These are phyloP conservation scores for Apodemus sylvaticus DNA, from an alignment of 2,113 vertebrate species.

Conservation along the genomic window DNA sequence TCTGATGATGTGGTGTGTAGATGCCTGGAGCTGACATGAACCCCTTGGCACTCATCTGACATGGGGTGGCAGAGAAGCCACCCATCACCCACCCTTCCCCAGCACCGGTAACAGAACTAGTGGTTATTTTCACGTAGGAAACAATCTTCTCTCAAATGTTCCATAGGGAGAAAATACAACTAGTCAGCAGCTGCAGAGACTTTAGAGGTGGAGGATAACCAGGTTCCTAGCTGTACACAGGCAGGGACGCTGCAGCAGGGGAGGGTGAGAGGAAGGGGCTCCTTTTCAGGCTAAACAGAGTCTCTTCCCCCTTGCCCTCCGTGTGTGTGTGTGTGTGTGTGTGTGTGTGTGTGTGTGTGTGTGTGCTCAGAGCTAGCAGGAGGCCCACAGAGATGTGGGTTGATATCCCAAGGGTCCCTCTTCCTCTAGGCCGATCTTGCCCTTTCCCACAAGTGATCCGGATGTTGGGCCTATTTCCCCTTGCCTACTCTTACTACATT, in stretches of 20 bases:
- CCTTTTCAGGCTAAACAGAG: not conserved
- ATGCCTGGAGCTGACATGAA: not conserved
- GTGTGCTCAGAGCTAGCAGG: rapidly evolving
- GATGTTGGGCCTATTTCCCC: rapidly evolving
- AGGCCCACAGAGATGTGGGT: not conserved
- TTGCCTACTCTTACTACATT: not conserved
- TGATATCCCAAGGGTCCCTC: not conserved
- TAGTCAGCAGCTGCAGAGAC: rapidly evolving
- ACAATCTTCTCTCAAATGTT: not conserved
- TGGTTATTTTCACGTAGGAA: not conserved
- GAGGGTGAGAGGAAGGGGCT: not conserved
- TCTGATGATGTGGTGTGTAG: not conserved
- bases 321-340: not conserved
- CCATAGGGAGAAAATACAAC: not conserved
- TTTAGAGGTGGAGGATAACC: rapidly evolving
- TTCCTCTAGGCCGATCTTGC: not conserved
- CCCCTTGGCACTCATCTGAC: not conserved
- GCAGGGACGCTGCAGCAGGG: rapidly evolving
- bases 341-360: not conserved
- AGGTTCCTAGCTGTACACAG: rapidly evolving
- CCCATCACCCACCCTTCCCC: not conserved
- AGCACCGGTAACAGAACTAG: not conserved
- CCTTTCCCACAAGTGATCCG: rapidly evolving
- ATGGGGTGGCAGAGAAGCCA: not conserved
- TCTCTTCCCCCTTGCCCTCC: too few species aligned